phyloP scores from a whole-genome alignment of 1,140 invertebrate genomes.

The Bradynema listronoti region DNA sequence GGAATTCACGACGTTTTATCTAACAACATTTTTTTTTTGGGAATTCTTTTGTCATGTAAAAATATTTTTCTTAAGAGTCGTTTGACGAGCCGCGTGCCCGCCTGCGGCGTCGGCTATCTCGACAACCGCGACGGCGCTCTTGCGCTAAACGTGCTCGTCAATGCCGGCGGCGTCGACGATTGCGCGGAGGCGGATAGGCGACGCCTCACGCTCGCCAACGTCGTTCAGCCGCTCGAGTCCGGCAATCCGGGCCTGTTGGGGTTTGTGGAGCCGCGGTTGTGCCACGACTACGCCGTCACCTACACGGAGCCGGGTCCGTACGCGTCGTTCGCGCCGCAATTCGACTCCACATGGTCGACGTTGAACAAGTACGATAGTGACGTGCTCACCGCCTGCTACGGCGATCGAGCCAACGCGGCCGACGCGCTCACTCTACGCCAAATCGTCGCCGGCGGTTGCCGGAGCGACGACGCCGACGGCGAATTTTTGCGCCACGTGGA shows the following conservation, averaged over 20 bases:
- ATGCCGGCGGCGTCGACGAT: background rate
- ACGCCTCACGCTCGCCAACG: conserved; percentile 31
- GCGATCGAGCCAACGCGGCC: conserved; percentile 76
- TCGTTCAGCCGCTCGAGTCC: conserved; percentile 24
- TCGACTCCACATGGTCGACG: conserved; percentile 89
- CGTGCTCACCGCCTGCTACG: conserved; percentile 80
- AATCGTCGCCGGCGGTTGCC: conserved; percentile 25
- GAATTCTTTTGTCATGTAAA: conserved; percentile 9
- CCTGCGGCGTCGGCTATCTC: conserved; percentile 34
- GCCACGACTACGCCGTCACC: conserved; percentile 22
- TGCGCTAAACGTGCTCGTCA: conserved; percentile 26
- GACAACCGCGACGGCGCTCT: conserved; percentile 37
- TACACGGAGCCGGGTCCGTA: conserved; percentile 82
- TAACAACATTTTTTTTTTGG: background rate
- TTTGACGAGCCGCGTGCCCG: conserved; percentile 24
- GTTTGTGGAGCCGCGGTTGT: conserved; percentile 13
- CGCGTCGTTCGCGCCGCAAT: conserved; percentile 84
- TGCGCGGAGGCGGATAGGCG: background rate
- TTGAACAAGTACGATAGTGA: conserved; percentile 86
- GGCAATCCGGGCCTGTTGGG: conserved; percentile 30
- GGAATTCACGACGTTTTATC: too few relatives aligned
- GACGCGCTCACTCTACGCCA: conserved; percentile 67
- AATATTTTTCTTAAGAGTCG: conserved; percentile 17
- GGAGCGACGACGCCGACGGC: conserved; percentile 15
- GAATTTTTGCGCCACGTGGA: conserved; percentile 64